These are phyloP conservation scores for Xylota sylvarum DNA, from an alignment of 2,888 invertebrate species.

Conservation along the genomic window DNA sequence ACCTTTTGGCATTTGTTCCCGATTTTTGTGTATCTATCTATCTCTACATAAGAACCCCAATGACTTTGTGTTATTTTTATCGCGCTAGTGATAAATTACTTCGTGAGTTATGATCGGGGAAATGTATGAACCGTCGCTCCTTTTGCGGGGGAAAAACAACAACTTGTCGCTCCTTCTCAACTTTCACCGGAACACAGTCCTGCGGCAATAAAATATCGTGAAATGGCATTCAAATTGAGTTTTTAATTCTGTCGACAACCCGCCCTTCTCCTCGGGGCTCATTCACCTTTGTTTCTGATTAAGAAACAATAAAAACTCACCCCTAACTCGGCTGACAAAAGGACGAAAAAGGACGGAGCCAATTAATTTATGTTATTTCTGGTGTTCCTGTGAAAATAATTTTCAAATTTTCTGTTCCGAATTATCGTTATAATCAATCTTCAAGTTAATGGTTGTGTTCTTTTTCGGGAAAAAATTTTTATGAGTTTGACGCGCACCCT, in stretches of 20 bases:
- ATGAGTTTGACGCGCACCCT: constrained; percentile 68
- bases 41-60: constrained; percentile 44
- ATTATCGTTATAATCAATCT: constrained; percentile 73
- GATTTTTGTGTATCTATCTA: constrained; percentile 11
- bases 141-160: constrained; percentile 44
- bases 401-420: constrained; percentile 36
- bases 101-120: constrained; percentile 68
- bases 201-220: constrained; percentile 54
- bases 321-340: background rate
- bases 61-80: constrained; percentile 73
- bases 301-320: constrained; percentile 62
- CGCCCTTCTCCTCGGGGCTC: background rate
- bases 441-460: constrained; percentile 52
- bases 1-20: constrained; percentile 75
- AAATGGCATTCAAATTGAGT: constrained; percentile 61
- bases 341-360: background rate
- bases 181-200: constrained; percentile 56
- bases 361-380: constrained; percentile 56
- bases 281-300: constrained; percentile 53
- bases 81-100: constrained; percentile 71
- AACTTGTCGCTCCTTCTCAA: constrained; percentile 63
- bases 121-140: constrained; percentile 42
- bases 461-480: constrained; percentile 44
- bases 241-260: constrained; percentile 58
- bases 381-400: constrained; percentile 51